Evolutionary conservation across 2,797 vertebrate species (phyloP).

Genomic region (Pteropus rufus): DNA sequence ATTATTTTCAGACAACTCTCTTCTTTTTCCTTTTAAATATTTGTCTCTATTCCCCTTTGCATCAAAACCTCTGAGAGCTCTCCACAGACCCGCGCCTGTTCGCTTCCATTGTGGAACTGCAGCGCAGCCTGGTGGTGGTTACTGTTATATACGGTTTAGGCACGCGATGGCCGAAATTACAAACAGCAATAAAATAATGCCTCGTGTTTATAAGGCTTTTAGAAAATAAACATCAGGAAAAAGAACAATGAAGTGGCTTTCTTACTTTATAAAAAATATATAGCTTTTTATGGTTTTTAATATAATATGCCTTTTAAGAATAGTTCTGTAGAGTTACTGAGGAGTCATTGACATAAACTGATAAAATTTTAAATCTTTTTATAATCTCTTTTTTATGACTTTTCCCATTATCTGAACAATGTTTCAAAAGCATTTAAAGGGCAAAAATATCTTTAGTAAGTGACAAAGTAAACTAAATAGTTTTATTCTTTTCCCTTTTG

Average conservation of each 20-base stretch:
- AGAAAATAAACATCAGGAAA: neutral
- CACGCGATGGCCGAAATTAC: neutral
- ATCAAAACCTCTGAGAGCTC: neutral
- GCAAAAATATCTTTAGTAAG: neutral
- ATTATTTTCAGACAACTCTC: conserved; percentile 17
- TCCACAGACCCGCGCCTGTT: accelerated
- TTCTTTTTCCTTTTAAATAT: conserved; percentile 41
- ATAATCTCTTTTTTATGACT: neutral
- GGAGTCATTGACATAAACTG: neutral
- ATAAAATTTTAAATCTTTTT: conserved; percentile 29
- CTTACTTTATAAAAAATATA: neutral
- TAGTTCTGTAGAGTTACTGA: neutral
- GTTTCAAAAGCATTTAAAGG: neutral
- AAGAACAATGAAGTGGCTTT: neutral
- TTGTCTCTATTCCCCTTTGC: neutral
- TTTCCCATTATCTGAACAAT: neutral
- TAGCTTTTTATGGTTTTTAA: neutral
- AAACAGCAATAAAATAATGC: neutral
- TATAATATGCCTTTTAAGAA: neutral
- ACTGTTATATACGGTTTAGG: neutral
- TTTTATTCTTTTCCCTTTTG: neutral
- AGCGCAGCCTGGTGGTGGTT: conserved; percentile 81
- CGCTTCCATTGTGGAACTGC: conserved; percentile 70
- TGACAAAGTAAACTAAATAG: neutral
- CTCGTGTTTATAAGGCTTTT: neutral